Percentiles rank a stretch among this genome's conserved stretches.
These are phyloP conservation scores for Corynorhinus townsendii DNA, from an alignment of 2,113 vertebrate genomes.

Conservation along the genomic window DNA sequence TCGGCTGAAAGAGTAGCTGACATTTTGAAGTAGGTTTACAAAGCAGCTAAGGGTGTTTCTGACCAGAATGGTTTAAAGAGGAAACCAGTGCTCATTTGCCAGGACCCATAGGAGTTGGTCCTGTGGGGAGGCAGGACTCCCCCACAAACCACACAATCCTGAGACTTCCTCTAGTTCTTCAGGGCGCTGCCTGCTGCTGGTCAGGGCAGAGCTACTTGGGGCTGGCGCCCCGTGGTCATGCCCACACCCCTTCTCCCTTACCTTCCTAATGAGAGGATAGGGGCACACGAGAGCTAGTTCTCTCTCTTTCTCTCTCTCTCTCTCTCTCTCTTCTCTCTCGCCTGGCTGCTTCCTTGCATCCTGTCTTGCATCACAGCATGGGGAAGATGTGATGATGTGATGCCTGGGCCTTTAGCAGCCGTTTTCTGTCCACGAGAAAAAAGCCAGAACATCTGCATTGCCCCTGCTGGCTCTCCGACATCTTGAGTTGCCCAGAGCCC, in stretches of 20 bases:
- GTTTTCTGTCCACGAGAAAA: not conserved
- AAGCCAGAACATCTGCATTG: not conserved
- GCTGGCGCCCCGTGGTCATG: not conserved
- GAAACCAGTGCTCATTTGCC: accelerated
- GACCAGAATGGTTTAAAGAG: not conserved
- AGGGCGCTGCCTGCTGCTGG: accelerated
- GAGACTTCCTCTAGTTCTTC: not conserved
- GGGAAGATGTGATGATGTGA: not conserved
- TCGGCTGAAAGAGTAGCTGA: not conserved
- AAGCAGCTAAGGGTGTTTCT: not conserved
- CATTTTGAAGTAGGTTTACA: not conserved
- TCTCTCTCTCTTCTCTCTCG: not conserved
- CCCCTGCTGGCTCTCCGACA: not conserved
- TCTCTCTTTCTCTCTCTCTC: not conserved
- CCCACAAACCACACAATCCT: not conserved
- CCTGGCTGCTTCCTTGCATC: not conserved
- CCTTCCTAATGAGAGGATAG: not conserved
- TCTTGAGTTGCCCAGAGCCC: not conserved
- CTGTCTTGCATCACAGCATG: not conserved
- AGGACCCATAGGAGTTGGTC: not conserved
- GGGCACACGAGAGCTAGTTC: not conserved
- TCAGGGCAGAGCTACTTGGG: not conserved
- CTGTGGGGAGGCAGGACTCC: not conserved
- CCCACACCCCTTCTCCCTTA: not conserved
- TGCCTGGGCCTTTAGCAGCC: not conserved